Evolutionary conservation across 2,113 vertebrate genomes (phyloP), one percentile per base, ranked within the genome.

Genomic region (Motacilla alba): DNA sequence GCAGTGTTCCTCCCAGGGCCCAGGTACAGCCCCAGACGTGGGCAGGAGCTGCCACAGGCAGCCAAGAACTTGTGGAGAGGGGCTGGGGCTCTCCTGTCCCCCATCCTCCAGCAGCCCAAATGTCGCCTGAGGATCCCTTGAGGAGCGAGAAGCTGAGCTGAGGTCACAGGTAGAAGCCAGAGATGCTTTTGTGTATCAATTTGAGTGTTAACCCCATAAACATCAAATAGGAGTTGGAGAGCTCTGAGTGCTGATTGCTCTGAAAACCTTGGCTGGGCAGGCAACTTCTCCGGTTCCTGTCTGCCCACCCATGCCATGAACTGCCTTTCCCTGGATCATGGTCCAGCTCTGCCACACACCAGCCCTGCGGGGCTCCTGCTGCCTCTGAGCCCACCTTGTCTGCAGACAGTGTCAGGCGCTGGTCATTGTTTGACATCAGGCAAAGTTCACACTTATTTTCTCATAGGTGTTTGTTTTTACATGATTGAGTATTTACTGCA

Each of bases 181-280:
- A 0, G 0, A 33, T 18, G 13, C 2, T 37, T 27, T 33, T 15
- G 23, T 26, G 0, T 19, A 22, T 15, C 0, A 0, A 3, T 46
- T 14, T 46, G 30, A 15, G 43, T 8, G 10, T 12, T 37, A 30
- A 4, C 16, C 24, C 67, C 22, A 3, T 56, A 60, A 74, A 17
- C 3, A 13, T 46, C 11, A 58, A 26, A 31, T 6, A 18, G 9
- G 49, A 10, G 23, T 46, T n/a, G 20, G 24, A 9, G 43, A 33
- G 10, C 24, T 91, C 6, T 1, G 27, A 17, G 33, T 37, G 33
- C 20, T 64, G 41, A 8, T 64, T 31, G 17, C 30, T 33, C 30
- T 33, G 53, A 12, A 31, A 72, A 23, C 28, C 17, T 82, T 35
- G 50, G 5, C 26, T 46, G 11, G 23, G 16, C 11, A 66, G 58